Evolutionary conservation across 1,140 invertebrate species (phyloP).

Genomic region (Heliconius melpomene): DNA sequence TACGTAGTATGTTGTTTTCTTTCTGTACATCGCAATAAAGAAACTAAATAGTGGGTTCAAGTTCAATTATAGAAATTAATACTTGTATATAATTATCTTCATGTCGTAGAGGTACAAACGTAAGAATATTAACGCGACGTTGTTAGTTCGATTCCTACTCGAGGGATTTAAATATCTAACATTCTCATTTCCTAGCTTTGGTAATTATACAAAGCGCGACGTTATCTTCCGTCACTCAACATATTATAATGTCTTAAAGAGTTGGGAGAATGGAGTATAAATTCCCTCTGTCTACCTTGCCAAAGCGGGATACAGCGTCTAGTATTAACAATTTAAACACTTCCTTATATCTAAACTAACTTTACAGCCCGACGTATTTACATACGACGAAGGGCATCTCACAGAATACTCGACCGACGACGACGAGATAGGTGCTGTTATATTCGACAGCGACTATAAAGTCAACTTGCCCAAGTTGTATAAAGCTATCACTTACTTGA

Average conservation of each 20-base stretch:
- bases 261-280: too few relatives aligned
- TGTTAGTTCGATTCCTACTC: too few relatives aligned
- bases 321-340: background rate
- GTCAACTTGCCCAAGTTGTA: conserved; percentile 73
- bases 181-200: background rate
- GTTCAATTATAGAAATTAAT: too few relatives aligned
- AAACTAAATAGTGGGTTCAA: too few relatives aligned
- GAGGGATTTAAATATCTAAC: background rate
- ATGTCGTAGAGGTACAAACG: background rate
- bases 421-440: conserved; percentile 77
- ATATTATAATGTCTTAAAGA: too few relatives aligned
- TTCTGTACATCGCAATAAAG: too few relatives aligned
- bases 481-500: conserved; percentile 74
- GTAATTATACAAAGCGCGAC: too few relatives aligned
- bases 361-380: conserved; percentile 58
- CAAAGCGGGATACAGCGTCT: background rate
- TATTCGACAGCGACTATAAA: conserved; percentile 80
- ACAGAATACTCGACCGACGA: conserved; percentile 61
- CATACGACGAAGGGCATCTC: conserved; percentile 63
- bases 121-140: too few relatives aligned
- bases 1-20: too few relatives aligned
- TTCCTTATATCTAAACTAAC: background rate
- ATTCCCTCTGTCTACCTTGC: too few relatives aligned
- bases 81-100: background rate
- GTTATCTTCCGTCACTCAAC: too few relatives aligned